Conservation (phyloP, 2,797 vertebrate species). For the Clamator glandarius region DNA sequence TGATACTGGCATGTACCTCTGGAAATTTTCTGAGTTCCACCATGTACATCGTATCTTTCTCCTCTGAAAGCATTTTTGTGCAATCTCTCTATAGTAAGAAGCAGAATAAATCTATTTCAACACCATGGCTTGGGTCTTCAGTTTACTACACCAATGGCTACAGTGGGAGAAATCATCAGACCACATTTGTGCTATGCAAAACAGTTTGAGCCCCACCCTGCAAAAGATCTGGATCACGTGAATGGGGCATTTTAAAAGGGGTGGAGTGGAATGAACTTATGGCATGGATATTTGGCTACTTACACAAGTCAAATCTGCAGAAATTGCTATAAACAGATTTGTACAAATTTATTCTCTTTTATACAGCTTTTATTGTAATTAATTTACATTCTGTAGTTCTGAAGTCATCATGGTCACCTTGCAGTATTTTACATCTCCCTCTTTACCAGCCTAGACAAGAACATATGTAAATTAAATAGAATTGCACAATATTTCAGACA, state of each 20-base stretch:
- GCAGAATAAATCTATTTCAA: conserved; percentile 28
- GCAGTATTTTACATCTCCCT: background rate
- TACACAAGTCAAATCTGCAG: background rate
- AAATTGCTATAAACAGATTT: background rate
- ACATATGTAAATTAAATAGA: background rate
- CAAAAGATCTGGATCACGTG: background rate
- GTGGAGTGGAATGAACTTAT: background rate
- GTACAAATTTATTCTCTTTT: background rate
- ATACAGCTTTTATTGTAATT: background rate
- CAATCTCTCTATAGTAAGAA: conserved; percentile 2
- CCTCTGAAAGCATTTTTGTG: background rate
- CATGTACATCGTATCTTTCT: background rate
- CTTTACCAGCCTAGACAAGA: background rate
- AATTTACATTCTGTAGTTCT: background rate
- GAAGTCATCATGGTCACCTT: background rate
- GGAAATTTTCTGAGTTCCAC: conserved; percentile 23
- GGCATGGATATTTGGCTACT: background rate
- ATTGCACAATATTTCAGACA: background rate
- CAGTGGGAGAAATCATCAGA: background rate
- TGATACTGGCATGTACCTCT: conserved; percentile 36
- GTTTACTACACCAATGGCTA: background rate
- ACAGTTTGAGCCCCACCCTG: background rate
- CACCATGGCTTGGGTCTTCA: background rate
- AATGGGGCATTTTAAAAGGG: background rate
- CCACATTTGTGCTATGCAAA: background rate